Base-by-base conservation (phyloP, 2,888 invertebrate genomes). In the Melinopterus prodromus region DNA sequence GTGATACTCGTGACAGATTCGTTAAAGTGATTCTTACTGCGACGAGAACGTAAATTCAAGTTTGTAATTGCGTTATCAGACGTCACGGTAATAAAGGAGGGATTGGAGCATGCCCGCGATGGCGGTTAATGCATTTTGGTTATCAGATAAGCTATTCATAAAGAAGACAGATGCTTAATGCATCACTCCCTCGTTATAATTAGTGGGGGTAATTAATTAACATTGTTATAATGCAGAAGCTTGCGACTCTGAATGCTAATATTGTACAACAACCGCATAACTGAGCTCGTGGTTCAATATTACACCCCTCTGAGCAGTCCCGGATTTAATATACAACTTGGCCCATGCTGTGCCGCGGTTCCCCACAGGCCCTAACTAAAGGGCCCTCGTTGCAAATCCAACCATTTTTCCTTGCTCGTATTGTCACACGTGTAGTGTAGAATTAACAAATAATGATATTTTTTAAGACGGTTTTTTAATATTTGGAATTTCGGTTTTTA, bases 221-320 rank as follows among this genome's bases (percentile, higher is more conserved):
- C 87, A 87, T 87, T 87, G 87, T 86, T 87, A 88, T 87, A 88
- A 87, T 87, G 85, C 86, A 87, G 86, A 87, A 85, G 86, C 86
- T 86, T 86, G 85, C 84, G 86, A 86, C 86, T 87, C 85, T 87
- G 87, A 88, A 88, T 88, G 88, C 88, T 88, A 87, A 88, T 87
- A 87, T 86, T 85, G 85, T 84, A 84, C 84, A 85, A 84, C 86
- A 85, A 85, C 84, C 85, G 83, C 83, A 83, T 84, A 53, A 53
- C 53, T 53, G 53, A 53, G 53, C 53, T 85, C 84, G 84, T 83
- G 82, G 83, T 83, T 74, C 81, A 78, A 84, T 84, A 84, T 84
- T 84, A 83, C 80, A 78, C 81, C 82, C 80, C 83, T 82, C 81
- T 80, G 82, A 26, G 80, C 82, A 84, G 82, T 81, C 83, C 82